These are phyloP conservation scores for Lasioglossum baleicum DNA, from an alignment of 1,140 invertebrate species.

Conservation along the genomic window DNA sequence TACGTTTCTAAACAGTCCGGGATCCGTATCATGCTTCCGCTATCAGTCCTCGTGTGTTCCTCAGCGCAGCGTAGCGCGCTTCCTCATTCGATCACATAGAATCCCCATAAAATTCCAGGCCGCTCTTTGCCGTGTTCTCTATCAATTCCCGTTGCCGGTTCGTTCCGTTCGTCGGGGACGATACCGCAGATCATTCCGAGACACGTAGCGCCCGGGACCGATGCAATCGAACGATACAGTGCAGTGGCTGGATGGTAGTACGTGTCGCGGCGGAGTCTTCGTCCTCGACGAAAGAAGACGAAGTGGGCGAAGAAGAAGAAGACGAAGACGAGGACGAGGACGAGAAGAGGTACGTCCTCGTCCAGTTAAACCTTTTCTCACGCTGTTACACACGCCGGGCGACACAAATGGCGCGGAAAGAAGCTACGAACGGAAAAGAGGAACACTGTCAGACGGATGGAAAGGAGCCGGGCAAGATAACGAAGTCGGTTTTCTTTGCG, in stretches of 20 bases:
- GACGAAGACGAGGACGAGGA: no score
- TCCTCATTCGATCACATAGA: not conserved
- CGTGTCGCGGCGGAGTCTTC: no score
- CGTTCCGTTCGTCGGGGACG: not conserved
- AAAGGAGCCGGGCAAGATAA: constrained; percentile 44
- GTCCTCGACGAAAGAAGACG: no score
- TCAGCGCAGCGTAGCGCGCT: no score
- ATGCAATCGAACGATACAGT: constrained; percentile 9
- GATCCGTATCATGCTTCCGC: no score
- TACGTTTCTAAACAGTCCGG: no score
- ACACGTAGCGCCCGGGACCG: not conserved
- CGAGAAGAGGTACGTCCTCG: no score
- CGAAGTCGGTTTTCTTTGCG: constrained; percentile 55
- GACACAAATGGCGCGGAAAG: constrained; percentile 26
- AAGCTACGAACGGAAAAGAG: constrained; percentile 3
- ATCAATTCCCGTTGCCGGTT: not conserved
- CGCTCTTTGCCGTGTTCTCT: no score
- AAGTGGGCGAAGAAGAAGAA: no score
- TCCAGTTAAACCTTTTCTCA: constrained; percentile 3
- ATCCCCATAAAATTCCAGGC: not conserved
- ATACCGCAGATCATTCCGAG: not conserved
- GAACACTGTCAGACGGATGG: constrained; percentile 34
- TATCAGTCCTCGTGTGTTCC: no score
- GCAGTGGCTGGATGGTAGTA: not conserved
- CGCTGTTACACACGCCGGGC: not conserved